A percentile compares a stretch with the other conserved stretches of the same genome.
These are phyloP conservation scores for Apus apus DNA, from an alignment of 2,113 vertebrate species.

Conservation along the genomic window DNA sequence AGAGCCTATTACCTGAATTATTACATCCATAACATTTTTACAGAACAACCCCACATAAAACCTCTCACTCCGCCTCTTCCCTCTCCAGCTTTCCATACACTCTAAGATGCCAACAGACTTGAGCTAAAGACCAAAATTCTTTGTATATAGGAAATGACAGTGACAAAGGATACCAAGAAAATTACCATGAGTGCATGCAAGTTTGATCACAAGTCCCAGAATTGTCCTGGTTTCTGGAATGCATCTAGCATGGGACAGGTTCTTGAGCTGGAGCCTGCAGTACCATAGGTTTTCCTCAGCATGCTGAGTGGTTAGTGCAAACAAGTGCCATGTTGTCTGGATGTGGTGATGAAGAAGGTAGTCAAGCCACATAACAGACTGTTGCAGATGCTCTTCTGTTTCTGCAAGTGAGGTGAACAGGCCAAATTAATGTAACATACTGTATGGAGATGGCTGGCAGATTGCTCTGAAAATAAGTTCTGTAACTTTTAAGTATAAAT, in stretches of 20 bases:
- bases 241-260: not conserved
- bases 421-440: not conserved
- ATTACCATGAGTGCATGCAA: not conserved
- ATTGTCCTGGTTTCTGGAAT: not conserved
- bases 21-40: not conserved
- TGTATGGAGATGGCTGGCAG: not conserved
- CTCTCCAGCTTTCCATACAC: not conserved
- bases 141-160: not conserved
- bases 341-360: not conserved
- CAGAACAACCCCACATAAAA: not conserved
- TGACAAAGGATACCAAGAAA: not conserved
- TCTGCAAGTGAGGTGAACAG: not conserved
- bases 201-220: not conserved
- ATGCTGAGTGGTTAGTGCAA: not conserved
- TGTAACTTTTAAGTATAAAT: conserved; percentile 10
- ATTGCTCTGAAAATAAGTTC: not conserved
- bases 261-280: not conserved
- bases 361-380: not conserved
- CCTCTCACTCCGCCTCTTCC: not conserved
- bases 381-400: not conserved
- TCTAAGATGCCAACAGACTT: not conserved
- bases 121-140: not conserved
- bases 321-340: not conserved
- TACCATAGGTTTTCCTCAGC: not conserved
- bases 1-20: not conserved